Evolutionary conservation across 2,888 invertebrate genomes (phyloP).

Genomic region (Synanthedon vespiformis): DNA sequence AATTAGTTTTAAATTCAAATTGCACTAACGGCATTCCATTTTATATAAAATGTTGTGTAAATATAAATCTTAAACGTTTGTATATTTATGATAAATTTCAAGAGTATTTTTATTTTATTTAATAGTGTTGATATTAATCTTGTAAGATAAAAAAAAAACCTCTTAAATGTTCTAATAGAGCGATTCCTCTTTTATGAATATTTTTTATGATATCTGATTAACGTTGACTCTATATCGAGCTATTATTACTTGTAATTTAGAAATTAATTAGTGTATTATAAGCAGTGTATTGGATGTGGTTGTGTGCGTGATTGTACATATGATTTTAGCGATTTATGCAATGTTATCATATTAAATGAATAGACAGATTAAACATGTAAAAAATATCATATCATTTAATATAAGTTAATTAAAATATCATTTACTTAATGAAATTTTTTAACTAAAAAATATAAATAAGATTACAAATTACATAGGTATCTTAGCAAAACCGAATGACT

Average conservation of each 20-base stretch:
- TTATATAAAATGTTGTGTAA: constrained; percentile 31
- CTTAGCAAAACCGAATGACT: no score
- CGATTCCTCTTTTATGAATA: no score
- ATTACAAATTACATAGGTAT: background rate
- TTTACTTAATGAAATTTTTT: background rate
- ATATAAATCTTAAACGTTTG: constrained; percentile 37
- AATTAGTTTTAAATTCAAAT: constrained; percentile 5
- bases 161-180: no score
- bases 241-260: constrained; percentile 22
- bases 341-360: constrained; percentile 22
- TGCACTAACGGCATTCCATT: constrained; percentile 32
- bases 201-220: constrained; percentile 12
- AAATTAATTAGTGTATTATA: constrained; percentile 55
- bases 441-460: background rate
- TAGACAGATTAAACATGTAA: constrained; percentile 17
- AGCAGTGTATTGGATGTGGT: constrained; percentile 36
- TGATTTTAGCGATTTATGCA: constrained; percentile 29
- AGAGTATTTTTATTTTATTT: constrained; percentile 15
- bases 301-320: constrained; percentile 26
- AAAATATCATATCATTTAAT: constrained; percentile 33
- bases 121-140: constrained; percentile 26
- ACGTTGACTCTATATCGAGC: constrained; percentile 25
- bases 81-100: constrained; percentile 44
- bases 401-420: background rate
- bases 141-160: no score